phyloP scores from a whole-genome alignment of 2,797 vertebrate genomes.

The Cuculus canorus region DNA sequence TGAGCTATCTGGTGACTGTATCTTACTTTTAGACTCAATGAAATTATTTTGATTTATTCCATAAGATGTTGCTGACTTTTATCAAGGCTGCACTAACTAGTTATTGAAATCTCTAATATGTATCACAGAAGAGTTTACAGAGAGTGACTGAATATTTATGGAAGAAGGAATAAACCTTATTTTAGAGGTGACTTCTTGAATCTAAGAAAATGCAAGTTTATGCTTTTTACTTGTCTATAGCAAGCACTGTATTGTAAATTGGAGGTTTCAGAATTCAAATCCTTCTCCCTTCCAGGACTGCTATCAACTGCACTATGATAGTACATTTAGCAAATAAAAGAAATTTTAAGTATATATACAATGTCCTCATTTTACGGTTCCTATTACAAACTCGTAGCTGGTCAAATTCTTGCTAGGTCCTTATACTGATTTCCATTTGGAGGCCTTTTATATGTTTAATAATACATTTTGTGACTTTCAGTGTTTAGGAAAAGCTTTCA shows the following conservation, averaged over 20 bases:
- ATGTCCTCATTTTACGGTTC: neutral
- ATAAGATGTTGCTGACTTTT: neutral
- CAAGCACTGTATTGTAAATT: neutral
- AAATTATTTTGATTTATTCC: neutral
- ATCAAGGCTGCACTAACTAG: neutral
- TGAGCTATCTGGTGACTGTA: neutral
- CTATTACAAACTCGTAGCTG: neutral
- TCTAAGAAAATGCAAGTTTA: neutral
- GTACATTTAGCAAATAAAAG: neutral
- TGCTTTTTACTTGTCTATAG: neutral
- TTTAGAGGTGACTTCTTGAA: neutral
- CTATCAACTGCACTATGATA: neutral
- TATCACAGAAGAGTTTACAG: neutral
- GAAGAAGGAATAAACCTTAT: neutral
- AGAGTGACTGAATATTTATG: neutral
- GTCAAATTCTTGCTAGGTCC: neutral
- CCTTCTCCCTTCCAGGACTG: neutral
- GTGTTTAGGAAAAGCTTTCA: neutral
- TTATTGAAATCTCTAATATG: neutral
- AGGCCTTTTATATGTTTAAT: neutral
- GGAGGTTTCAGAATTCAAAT: neutral
- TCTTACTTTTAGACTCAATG: neutral
- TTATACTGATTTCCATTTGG: neutral
- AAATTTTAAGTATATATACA: neutral
- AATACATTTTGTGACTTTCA: neutral